A percentile compares a stretch with the other conserved stretches of the same genome.
Evolutionary conservation across 1,140 invertebrate genomes (phyloP).

Genomic region (Drosophila parabipectinata): DNA sequence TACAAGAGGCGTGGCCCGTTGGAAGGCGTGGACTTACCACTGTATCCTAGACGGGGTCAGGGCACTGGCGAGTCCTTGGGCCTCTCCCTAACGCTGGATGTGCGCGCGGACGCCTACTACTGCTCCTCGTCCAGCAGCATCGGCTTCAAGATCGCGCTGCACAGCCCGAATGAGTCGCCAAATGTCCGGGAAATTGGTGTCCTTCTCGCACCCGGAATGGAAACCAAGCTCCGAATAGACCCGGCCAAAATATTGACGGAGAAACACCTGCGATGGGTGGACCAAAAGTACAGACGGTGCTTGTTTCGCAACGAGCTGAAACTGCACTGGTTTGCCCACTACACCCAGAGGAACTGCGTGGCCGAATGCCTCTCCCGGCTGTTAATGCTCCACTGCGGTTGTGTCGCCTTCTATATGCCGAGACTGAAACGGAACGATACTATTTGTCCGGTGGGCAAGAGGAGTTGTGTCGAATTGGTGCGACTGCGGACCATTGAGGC

Average conservation of each 20-base stretch:
- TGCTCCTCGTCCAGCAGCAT: constrained; percentile 90
- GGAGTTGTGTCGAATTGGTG: constrained; percentile 58
- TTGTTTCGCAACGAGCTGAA: constrained; percentile 89
- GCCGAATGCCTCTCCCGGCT: constrained; percentile 89
- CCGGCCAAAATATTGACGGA: constrained; percentile 88
- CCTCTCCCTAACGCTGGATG: constrained; percentile 89
- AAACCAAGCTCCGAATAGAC: constrained; percentile 87
- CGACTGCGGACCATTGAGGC: constrained; percentile 45
- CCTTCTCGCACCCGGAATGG: constrained; percentile 87
- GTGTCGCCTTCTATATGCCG: constrained; percentile 90
- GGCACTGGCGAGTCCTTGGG: constrained; percentile 88
- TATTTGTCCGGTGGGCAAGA: constrained; percentile 58
- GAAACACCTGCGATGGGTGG: constrained; percentile 85
- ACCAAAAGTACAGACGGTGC: constrained; percentile 88
- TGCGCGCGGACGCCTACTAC: constrained; percentile 89
- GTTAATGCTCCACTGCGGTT: constrained; percentile 87
- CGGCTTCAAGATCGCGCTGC: constrained; percentile 89
- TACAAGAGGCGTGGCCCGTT: constrained; percentile 85
- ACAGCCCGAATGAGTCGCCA: constrained; percentile 90
- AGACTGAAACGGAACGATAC: constrained; percentile 58
- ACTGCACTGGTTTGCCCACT: constrained; percentile 85
- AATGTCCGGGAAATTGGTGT: constrained; percentile 90
- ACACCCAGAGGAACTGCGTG: constrained; percentile 86
- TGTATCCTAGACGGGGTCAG: constrained; percentile 87
- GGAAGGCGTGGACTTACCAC: constrained; percentile 50